phyloP scores from a whole-genome alignment of 2,888 invertebrate genomes.

The Phaedon cochleariae region DNA sequence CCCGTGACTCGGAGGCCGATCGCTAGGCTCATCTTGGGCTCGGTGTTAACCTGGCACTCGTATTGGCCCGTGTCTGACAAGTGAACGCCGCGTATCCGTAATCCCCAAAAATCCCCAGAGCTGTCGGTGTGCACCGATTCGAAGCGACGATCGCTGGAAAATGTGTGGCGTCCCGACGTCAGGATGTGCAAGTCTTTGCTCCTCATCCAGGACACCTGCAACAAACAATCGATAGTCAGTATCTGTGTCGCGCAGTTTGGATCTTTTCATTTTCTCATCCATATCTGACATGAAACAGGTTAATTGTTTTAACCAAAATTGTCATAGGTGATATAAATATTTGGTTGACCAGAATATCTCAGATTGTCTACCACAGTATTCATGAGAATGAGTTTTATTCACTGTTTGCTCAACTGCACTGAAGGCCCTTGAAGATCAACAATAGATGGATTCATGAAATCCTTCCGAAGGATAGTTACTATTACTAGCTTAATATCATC shows the following conservation, averaged over 20 bases:
- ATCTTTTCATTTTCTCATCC: neutral
- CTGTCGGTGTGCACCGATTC: slow-evolving; percentile 65
- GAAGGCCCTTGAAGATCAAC: too few relatives aligned
- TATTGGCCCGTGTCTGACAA: slow-evolving; percentile 72
- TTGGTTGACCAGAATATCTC: too few relatives aligned
- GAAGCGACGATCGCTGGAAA: slow-evolving; percentile 75
- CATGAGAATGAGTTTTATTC: too few relatives aligned
- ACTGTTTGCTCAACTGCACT: too few relatives aligned
- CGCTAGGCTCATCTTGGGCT: slow-evolving; percentile 76
- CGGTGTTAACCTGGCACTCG: slow-evolving; percentile 80
- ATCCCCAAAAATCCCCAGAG: slow-evolving; percentile 67
- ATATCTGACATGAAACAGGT: too few relatives aligned
- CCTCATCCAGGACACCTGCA: slow-evolving; percentile 79
- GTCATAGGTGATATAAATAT: too few relatives aligned
- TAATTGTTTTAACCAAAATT: too few relatives aligned
- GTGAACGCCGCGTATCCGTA: slow-evolving; percentile 69
- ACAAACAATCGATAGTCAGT: slow-evolving; percentile 39
- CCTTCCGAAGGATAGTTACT: too few relatives aligned
- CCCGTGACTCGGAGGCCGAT: slow-evolving; percentile 69
- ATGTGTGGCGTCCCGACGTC: slow-evolving; percentile 70
- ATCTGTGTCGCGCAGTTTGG: too few relatives aligned
- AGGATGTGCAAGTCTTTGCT: slow-evolving; percentile 76
- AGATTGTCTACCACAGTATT: too few relatives aligned
- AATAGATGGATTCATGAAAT: too few relatives aligned
- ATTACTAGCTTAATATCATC: too few relatives aligned